Evolutionary conservation across 2,113 vertebrate species (phyloP).

Genomic region (Maccullochella peelii): DNA sequence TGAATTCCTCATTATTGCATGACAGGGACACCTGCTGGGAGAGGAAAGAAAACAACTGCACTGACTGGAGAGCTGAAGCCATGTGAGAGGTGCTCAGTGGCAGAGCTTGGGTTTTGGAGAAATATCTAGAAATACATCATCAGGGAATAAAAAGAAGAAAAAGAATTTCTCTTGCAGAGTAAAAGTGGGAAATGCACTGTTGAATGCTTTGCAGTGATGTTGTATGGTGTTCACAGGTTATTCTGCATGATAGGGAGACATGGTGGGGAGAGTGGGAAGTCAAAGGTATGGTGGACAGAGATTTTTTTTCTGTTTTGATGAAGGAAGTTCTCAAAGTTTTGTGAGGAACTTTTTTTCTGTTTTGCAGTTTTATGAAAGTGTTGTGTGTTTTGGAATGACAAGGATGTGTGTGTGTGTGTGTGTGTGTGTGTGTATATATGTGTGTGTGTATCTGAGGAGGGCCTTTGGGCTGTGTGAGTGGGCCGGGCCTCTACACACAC

Average conservation of each 20-base stretch:
- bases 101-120: constrained; percentile 52
- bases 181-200: constrained; percentile 11
- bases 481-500: constrained; percentile 77
- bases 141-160: not conserved
- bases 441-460: constrained; percentile 67
- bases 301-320: constrained; percentile 64
- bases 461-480: constrained; percentile 85
- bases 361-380: constrained; percentile 77
- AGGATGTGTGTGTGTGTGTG: constrained; percentile 66
- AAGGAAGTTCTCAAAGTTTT: constrained; percentile 74
- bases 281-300: constrained; percentile 37
- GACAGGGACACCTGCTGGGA: constrained; percentile 83
- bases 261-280: constrained; percentile 18
- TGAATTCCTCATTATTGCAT: constrained; percentile 73
- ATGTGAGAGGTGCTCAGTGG: constrained; percentile 42
- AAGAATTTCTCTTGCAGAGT: not conserved
- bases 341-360: constrained; percentile 70
- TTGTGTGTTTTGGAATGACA: constrained; percentile 84
- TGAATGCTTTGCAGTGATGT: constrained; percentile 13
- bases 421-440: constrained; percentile 68
- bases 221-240: not conserved
- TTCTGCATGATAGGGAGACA: not conserved
- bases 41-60: constrained; percentile 68
- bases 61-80: constrained; percentile 33
- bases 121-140: constrained; percentile 44